Evolutionary conservation across 1,140 invertebrate species (phyloP).

Genomic region (Leguminivora glycinivorella): DNA sequence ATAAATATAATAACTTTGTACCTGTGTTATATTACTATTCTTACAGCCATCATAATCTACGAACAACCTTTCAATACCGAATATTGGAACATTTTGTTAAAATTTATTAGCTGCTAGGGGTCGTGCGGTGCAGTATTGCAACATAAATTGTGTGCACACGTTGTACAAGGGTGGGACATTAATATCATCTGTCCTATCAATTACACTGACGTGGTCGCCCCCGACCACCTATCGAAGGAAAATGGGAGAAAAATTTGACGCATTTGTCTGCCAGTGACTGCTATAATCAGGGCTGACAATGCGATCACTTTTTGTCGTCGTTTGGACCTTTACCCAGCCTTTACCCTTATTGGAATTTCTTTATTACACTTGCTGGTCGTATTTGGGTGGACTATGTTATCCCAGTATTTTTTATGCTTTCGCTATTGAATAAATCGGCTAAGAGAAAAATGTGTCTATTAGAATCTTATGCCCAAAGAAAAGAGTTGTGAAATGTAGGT

Average conservation of each 20-base stretch:
- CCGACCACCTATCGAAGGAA: conserved; percentile 53
- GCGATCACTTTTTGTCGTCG: not conserved
- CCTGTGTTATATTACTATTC: too few relatives aligned
- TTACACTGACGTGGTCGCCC: conserved; percentile 57
- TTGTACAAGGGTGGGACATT: conserved; percentile 51
- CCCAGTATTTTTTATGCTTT: too few relatives aligned
- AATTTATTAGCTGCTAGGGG: conserved; percentile 36
- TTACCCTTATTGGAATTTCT: not conserved
- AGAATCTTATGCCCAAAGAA: too few relatives aligned
- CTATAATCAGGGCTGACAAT: conserved; percentile 21
- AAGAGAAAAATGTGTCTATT: too few relatives aligned
- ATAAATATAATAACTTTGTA: not conserved
- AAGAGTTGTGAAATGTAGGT: too few relatives aligned
- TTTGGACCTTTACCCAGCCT: not conserved
- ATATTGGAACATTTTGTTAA: conserved; percentile 27
- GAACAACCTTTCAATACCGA: conserved; percentile 27
- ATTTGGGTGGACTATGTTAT: too few relatives aligned
- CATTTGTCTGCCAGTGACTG: conserved; percentile 29
- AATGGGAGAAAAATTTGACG: conserved; percentile 60
- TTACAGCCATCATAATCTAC: too few relatives aligned
- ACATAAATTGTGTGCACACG: conserved; percentile 66
- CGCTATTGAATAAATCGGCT: too few relatives aligned
- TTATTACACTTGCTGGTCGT: not conserved
- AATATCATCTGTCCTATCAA: conserved; percentile 69
- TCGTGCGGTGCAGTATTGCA: conserved; percentile 40